phyloP scores from a whole-genome alignment of 1,140 invertebrate genomes.

The Phenacoccus solenopsis region DNA sequence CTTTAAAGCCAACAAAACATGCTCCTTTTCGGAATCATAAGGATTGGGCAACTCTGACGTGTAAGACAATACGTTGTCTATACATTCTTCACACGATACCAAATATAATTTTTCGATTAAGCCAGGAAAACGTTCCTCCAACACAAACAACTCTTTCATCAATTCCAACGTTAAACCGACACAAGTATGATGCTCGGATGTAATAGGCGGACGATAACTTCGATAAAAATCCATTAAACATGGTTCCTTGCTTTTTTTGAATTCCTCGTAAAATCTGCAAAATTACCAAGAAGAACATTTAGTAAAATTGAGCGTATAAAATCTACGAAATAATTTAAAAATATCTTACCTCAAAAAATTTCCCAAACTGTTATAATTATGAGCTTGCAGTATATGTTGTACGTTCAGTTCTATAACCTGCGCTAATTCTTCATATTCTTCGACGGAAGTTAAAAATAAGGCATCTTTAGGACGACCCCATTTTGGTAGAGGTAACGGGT shows the following conservation, averaged over 20 bases:
- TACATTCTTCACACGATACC: slow-evolving; percentile 75
- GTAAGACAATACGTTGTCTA: slow-evolving; percentile 52
- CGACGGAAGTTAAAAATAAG: slow-evolving; percentile 42
- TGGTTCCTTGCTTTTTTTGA: slow-evolving; percentile 43
- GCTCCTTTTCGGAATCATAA: slow-evolving; percentile 59
- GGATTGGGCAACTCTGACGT: slow-evolving; percentile 33
- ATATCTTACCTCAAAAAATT: slow-evolving; percentile 51
- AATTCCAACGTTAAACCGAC: slow-evolving; percentile 74
- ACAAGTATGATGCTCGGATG: slow-evolving; percentile 65
- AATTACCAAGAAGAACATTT: neutral
- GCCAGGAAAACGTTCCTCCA: slow-evolving; percentile 43
- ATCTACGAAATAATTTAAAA: neutral
- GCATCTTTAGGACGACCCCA: slow-evolving; percentile 42
- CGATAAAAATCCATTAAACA: slow-evolving; percentile 54
- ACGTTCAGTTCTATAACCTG: slow-evolving; percentile 58
- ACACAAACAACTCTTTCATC: slow-evolving; percentile 42
- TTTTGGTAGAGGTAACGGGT: slow-evolving; percentile 52
- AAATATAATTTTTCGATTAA: slow-evolving; percentile 52
- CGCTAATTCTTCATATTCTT: slow-evolving; percentile 65
- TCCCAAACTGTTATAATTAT: slow-evolving; percentile 74
- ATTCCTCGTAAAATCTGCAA: slow-evolving; percentile 56
- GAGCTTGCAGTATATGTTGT: slow-evolving; percentile 57
- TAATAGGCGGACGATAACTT: slow-evolving; percentile 62
- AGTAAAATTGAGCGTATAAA: neutral
- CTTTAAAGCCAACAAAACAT: slow-evolving; percentile 68